Evolutionary conservation across 2,113 vertebrate species (phyloP), one percentile per base, ranked within the genome.

Genomic region (Ceuthmochares aereus): DNA sequence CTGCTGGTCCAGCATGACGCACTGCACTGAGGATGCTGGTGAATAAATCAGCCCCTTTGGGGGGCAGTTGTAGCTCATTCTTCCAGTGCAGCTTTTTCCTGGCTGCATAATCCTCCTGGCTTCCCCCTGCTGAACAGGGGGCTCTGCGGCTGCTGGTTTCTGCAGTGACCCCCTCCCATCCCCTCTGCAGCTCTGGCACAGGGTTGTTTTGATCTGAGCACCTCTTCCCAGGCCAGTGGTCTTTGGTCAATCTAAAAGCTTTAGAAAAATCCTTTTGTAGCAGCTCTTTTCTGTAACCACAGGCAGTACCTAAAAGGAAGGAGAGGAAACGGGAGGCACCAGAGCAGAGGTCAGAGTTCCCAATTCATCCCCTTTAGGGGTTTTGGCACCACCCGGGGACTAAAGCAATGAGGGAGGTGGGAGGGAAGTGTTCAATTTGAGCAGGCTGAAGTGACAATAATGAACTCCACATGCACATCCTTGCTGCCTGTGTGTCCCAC

Each of bases 221-320:
- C 73, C 29, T 5, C 84, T 97, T 84, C 81, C 72, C 47, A 26
- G n/a, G 60, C 72, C 62, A 42, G 54, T 12, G 2, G 73, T 72
- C 67, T 92, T 69, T 2, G 0, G 49, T 81, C 58, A 12, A 27
- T 60, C 86, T 85, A 86, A 95, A 93, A 84, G 93, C 88, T 90
- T 96, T 86, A 76, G 94, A 81, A 86, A 95, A 96, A 77, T 67
- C 74, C 93, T 93, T 96, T 96, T 96, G 95, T 95, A 52, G 80
- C 29, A 42, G 19, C 72, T 91, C 25, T 68, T 94, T 91, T 89
- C 95, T 26, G 6, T 89, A 92, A 78, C 69, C 75, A 58, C 90
- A 52, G 93, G 93, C 93, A 96, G 95, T 77, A 91, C 94, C 93
- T 93, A 40, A 83, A 79, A 84, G 89, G 92, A 77, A 95, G 88